Conservation (phyloP, 2,797 vertebrate genomes). For the Zonotrichia albicollis region DNA sequence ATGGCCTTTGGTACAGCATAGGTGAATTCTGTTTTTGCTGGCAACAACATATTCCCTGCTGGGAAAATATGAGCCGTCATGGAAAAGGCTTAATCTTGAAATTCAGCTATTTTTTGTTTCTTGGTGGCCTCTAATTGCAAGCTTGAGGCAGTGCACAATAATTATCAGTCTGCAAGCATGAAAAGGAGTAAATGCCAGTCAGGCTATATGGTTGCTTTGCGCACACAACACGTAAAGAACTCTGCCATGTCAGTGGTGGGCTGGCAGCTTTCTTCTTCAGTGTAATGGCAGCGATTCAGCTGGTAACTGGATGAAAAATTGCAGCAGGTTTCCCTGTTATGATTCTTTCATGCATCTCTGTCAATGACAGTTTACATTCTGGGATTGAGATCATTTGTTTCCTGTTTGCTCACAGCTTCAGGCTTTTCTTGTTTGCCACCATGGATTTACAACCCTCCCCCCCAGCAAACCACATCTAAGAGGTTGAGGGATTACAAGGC, state of each 20-base stretch:
- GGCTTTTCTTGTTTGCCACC: conserved; percentile 83
- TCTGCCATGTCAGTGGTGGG: conserved; percentile 33
- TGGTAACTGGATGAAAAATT: conserved; percentile 72
- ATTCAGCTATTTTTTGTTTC: conserved; percentile 76
- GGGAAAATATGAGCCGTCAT: conserved; percentile 36
- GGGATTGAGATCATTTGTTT: conserved; percentile 88
- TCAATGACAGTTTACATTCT: conserved; percentile 76
- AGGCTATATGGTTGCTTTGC: conserved; percentile 73
- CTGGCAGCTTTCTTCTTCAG: conserved; percentile 16
- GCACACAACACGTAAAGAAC: conserved; percentile 51
- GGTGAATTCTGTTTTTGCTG: conserved; percentile 41
- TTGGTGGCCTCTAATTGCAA: conserved; percentile 88
- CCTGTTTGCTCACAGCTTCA: conserved; percentile 89
- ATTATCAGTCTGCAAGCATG: conserved; percentile 87
- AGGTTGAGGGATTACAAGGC: conserved; percentile 88
- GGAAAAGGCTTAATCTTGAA: conserved; percentile 42
- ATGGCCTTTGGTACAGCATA: neutral
- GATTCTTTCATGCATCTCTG: conserved; percentile 76
- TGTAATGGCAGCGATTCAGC: conserved; percentile 28
- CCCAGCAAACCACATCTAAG: conserved; percentile 88
- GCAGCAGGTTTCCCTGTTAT: conserved; percentile 56
- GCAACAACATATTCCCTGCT: neutral
- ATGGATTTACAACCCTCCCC: conserved; percentile 84
- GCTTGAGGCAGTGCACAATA: conserved; percentile 84
- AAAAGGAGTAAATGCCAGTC: conserved; percentile 82